Evolutionary conservation across 1,140 invertebrate species (phyloP).

Genomic region (Hestina assimilis): DNA sequence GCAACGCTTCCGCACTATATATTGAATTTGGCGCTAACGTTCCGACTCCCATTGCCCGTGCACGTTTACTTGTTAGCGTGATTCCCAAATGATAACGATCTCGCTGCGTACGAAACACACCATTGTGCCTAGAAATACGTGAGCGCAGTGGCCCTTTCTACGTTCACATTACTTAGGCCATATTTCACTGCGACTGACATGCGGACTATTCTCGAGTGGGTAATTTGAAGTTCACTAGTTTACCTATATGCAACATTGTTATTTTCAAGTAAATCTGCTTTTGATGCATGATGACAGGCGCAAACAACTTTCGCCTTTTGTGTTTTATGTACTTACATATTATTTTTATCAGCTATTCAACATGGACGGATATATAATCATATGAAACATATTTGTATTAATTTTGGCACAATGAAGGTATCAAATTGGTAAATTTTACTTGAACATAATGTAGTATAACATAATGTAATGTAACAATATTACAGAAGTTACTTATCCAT

Average conservation of each 20-base stretch:
- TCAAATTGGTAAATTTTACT: too few species aligned
- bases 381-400: too few species aligned
- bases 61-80: conserved; percentile 67
- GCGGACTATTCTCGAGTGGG: conserved; percentile 37
- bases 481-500: neutral
- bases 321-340: neutral
- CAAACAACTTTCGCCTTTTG: conserved; percentile 35
- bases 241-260: conserved; percentile 31
- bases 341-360: neutral
- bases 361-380: too few species aligned
- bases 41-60: conserved; percentile 48
- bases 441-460: neutral
- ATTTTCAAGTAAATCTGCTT: conserved; percentile 33
- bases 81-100: conserved; percentile 70
- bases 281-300: conserved; percentile 35
- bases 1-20: conserved; percentile 56
- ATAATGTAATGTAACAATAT: neutral
- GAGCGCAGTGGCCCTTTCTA: conserved; percentile 38
- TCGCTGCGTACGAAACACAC: conserved; percentile 35
- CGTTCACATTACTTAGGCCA: conserved; percentile 39
- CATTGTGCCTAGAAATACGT: conserved; percentile 40
- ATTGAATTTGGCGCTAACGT: conserved; percentile 65
- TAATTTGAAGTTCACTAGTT: conserved; percentile 41
- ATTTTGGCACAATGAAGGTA: too few species aligned
- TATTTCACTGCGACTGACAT: conserved; percentile 45